phyloP scores from a whole-genome alignment of 2,888 invertebrate genomes.

The Geophilus truncorum region DNA sequence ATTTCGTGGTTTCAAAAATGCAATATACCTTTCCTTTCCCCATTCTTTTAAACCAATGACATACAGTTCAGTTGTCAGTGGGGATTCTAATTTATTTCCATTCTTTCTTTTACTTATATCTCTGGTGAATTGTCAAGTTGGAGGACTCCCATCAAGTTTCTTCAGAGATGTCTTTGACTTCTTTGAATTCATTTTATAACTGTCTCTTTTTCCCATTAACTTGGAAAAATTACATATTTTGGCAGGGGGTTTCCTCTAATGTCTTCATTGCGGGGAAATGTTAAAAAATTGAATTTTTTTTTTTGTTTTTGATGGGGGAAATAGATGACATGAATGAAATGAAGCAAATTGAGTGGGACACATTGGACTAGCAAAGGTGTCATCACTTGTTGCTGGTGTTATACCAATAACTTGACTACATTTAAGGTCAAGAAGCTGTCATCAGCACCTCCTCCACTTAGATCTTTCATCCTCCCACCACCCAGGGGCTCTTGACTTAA shows the following conservation, averaged over 20 bases:
- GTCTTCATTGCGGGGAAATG: neutral
- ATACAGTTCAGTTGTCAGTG: neutral
- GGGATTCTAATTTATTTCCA: neutral
- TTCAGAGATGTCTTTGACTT: neutral
- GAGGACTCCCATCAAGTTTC: slow-evolving; percentile 13
- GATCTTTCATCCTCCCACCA: slow-evolving; percentile 24
- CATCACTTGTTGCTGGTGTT: neutral
- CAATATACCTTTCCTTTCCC: neutral
- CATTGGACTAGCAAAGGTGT: neutral
- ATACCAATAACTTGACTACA: slow-evolving; percentile 14
- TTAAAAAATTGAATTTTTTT: neutral
- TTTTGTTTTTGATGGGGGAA: neutral
- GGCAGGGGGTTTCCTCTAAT: neutral
- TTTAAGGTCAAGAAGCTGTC: slow-evolving; percentile 18
- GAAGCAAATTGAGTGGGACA: neutral
- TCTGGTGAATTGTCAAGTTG: slow-evolving; percentile 1
- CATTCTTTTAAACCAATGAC: neutral
- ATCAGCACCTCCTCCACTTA: slow-evolving; percentile 27
- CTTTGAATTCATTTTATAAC: neutral
- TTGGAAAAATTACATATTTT: neutral
- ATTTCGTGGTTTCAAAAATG: neutral
- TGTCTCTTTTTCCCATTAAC: neutral
- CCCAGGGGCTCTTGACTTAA: slow-evolving; percentile 27
- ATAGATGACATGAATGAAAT: neutral
- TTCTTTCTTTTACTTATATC: slow-evolving; percentile 5